Evolutionary conservation across 2,113 vertebrate genomes (phyloP).

Genomic region (Heterotis niloticus): DNA sequence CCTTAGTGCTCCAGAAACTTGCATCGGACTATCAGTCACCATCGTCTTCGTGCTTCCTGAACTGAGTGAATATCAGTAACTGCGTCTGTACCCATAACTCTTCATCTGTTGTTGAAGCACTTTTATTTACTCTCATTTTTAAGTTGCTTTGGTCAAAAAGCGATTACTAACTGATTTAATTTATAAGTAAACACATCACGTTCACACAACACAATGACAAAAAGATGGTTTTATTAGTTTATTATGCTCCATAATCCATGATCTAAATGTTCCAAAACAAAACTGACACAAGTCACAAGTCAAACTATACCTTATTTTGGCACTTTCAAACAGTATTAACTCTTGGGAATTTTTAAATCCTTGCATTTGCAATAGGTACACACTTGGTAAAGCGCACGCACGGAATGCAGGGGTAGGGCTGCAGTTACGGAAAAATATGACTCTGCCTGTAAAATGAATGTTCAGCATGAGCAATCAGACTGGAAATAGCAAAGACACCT

Average conservation of each 20-base stretch:
- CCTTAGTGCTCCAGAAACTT: too few relatives aligned
- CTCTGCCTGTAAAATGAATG: slow-evolving; percentile 25
- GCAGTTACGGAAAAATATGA: neutral
- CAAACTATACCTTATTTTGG: slow-evolving; percentile 40
- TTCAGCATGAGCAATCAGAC: too few relatives aligned
- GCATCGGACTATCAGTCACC: too few relatives aligned
- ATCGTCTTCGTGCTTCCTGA: too few relatives aligned
- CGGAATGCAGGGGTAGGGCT: neutral
- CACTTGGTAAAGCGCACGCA: neutral
- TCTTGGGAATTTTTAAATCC: neutral
- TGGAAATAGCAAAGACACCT: neutral
- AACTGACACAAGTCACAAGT: slow-evolving; percentile 29
- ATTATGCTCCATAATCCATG: slow-evolving; percentile 29
- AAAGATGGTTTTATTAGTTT: slow-evolving; percentile 30
- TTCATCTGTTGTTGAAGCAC: too few relatives aligned
- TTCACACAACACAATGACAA: neutral
- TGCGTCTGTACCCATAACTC: too few relatives aligned
- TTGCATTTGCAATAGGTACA: slow-evolving; percentile 39
- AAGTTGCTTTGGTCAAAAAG: too few relatives aligned
- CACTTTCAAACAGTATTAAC: slow-evolving; percentile 18
- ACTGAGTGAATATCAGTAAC: too few relatives aligned
- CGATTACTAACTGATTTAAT: neutral
- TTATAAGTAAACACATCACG: neutral
- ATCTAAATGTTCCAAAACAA: slow-evolving; percentile 12
- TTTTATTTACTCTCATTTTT: too few relatives aligned